Evolutionary conservation across 2,888 invertebrate species (phyloP), one percentile per base, ranked within the genome.

Genomic region (Euzetes globulus): DNA sequence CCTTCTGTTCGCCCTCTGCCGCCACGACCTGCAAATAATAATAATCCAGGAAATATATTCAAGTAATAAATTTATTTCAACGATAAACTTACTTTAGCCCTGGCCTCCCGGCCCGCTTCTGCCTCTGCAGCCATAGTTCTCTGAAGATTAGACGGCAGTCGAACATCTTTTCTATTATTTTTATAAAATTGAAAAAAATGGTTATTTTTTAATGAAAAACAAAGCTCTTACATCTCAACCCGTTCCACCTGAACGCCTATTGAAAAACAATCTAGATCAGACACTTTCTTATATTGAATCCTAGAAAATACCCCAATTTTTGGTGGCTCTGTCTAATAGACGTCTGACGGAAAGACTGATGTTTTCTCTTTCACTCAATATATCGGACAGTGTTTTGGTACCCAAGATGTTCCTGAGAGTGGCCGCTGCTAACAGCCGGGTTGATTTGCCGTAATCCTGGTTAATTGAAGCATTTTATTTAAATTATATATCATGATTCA

Each of bases 1-100:
- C 96, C 81, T 94, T 94, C 82, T 94, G 94, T 82, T 98, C 97
- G 37, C 97, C 97, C 82, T 96, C 95, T 2, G 96, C 96, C 0
- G 95, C 94, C 78, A 96, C 94, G 0, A 96, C 94, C 87, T 87
- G 78, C 4, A 33, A 33, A 33, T 33, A 55, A 50, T 15, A 50
- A 17, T 15, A 50, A 13, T 15, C 15, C 13, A 50, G 17, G 17
- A 13, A 17, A 15, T 97, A 96, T 45, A 96, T 96, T 82, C 96
- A 95, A 3, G 95, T 95, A 0, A 94, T 94, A 78, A 95, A 94
- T 1, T n/a, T n/a, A n/a, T n/a, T 3, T n/a, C 13, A 19, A 60
- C 17, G 11, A 60, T 7, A 15, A 15, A 37, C 37, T n/a, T 25
- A 95, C 94, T 85, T 91, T 90, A 63, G 90, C 89, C 73, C 88